Base-by-base conservation (phyloP, 2,113 vertebrate genomes). In the Actenoides hombroni region DNA sequence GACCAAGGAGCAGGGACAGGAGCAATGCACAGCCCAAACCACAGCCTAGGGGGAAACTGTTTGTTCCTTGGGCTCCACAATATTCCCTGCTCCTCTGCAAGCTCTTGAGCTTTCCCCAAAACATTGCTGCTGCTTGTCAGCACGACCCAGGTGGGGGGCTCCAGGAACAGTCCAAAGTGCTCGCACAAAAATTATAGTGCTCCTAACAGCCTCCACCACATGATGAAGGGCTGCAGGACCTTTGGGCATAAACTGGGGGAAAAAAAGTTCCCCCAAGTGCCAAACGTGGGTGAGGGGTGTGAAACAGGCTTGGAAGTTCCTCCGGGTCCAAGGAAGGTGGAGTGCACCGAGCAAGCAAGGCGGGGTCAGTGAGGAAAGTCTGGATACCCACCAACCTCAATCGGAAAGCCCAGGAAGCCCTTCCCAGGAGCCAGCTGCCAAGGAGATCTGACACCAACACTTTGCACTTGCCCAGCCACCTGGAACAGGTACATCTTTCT, bases 281-380 rank as follows among this genome's bases (percentile, higher is more conserved):
- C 12, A 64, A 70, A 61, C 0, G 0, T 0, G 2, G 10, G 18
- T 31, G 14, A 77, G 20, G 21, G 83, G 44, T 0, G 2, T 9
- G 6, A 90, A 73, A 80, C 0, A 0, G 13, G 31, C 25, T 92
- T 4, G 0, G 46, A 63, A 91, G 35, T 54, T 79, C 11, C 17
- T 71, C 26, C 33, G 19, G 40, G 16, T 35, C 42, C 26, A 65
- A 67, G n/a, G 24, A 88, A 49, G 12, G 29, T 39, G 33, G 39
- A 61, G 18, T 46, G 25, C 5, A 46, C 18, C n/a, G 49, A 73
- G 46, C 6, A 65, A 83, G 11, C 0, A 2, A 61, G 18, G 28
- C 7, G 51, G 7, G 73, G 17, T 46, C 61, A 35, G 8, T 3
- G 12, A 92, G 35, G 10, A 70, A 70, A 68, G 69, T 61, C 44